Evolutionary conservation across 2,888 invertebrate species (phyloP), one percentile per base, ranked within the genome.

Genomic region (Microctonus aethiopoides): DNA sequence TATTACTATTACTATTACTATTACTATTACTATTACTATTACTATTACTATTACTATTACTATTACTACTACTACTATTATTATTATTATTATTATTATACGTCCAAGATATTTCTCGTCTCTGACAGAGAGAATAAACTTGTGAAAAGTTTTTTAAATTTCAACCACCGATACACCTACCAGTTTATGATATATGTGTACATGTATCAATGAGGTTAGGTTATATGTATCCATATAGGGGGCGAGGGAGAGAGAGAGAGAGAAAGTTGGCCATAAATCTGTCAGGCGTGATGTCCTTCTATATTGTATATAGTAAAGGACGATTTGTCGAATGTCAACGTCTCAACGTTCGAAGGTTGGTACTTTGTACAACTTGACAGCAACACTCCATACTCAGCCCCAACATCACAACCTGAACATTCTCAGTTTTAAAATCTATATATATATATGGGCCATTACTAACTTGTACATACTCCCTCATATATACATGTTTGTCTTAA

Each of bases 321-420:
- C 81, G 77, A 81, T 81, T 83, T 81, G 82, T 83, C 79, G 80
- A 73, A 73, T 77, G 81, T 80, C 81, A 79, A 76, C 74, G 72
- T 68, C 65, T 72, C 68, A 71, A 64, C 60, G 67, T 65, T 72
- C 60, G 65, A 72, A 72, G 69, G 60, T 32, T 51, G 34, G 52
- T 63, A 24, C 63, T 68, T 71, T 72, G 51, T 66, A 70, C 26
- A 63, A 52, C 52, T 63, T 63, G 63, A 22, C 46, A 63, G 63
- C 16, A 63, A 51, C 54, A 54, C 26, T 24, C 26, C 24, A 24
- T 51, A 63, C 51, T 63, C 63, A 63, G 13, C n/a, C n/a, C 34
- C 34, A 24, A 26, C 46, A 46, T 29, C 34, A 22, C 22, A 52
- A 63, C 29, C 22, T 29, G 22, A 34, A 63, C 20, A 52, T 51